Percentiles rank a stretch among this genome's conserved stretches.
phyloP scores from a whole-genome alignment of 1,140 invertebrate genomes.

The Rhynchophorus ferrugineus region DNA sequence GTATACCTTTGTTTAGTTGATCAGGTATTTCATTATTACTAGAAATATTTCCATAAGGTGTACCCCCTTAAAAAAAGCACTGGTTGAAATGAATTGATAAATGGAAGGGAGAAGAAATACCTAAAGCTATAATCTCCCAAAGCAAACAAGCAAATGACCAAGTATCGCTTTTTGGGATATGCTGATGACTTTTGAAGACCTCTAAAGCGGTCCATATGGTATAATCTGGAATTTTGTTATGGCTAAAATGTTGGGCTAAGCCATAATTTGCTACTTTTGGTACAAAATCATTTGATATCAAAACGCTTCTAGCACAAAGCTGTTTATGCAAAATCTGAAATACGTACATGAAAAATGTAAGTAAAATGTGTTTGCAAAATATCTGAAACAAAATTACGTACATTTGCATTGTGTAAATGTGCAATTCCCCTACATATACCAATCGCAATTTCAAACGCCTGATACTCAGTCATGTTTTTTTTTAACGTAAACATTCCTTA shows the following conservation, averaged over 20 bases:
- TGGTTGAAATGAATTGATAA: neutral
- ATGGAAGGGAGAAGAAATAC: conserved; percentile 25
- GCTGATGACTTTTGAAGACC: conserved; percentile 57
- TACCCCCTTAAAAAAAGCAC: conserved; percentile 49
- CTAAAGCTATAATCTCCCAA: conserved; percentile 78
- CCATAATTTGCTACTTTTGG: conserved; percentile 70
- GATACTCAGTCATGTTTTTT: conserved; percentile 53
- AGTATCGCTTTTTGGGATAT: conserved; percentile 62
- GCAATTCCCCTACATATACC: conserved; percentile 59
- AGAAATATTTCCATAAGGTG: conserved; percentile 62
- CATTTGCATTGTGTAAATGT: conserved; percentile 51
- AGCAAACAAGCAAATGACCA: conserved; percentile 77
- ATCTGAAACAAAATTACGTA: conserved; percentile 27
- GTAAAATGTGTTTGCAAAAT: no score
- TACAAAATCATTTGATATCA: conserved; percentile 50
- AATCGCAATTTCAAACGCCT: conserved; percentile 48
- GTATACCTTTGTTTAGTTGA: conserved; percentile 57
- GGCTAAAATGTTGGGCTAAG: conserved; percentile 42
- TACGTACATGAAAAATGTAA: conserved; percentile 25
- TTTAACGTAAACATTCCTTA: no score
- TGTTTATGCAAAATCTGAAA: conserved; percentile 62
- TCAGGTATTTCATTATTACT: conserved; percentile 62
- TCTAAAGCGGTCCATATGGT: conserved; percentile 72
- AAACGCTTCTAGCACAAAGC: conserved; percentile 63
- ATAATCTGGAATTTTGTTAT: conserved; percentile 52